phyloP scores from a whole-genome alignment of 2,888 invertebrate genomes.

The Cantharis rustica region DNA sequence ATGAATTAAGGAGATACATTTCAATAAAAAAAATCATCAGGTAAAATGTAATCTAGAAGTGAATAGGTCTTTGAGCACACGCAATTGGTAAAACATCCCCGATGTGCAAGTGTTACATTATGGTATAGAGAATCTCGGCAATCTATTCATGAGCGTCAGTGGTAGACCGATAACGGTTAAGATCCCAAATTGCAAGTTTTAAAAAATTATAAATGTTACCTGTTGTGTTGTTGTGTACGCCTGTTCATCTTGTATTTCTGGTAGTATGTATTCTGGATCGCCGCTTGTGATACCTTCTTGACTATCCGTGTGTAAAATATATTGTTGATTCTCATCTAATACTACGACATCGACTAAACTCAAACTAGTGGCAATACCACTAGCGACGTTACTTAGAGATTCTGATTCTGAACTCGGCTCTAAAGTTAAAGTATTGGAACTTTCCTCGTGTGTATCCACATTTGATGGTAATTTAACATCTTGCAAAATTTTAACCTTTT shows the following conservation, averaged over 20 bases:
- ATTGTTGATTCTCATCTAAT: slow-evolving; percentile 64
- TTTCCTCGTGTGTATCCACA: slow-evolving; percentile 4
- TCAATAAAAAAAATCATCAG: no score
- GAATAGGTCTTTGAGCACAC: no score
- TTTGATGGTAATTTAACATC: slow-evolving; percentile 36
- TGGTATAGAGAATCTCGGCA: no score
- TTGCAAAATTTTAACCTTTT: slow-evolving; percentile 60
- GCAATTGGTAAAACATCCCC: no score
- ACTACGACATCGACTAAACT: slow-evolving; percentile 63
- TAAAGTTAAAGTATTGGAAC: slow-evolving; percentile 38
- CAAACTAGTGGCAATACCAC: slow-evolving; percentile 63
- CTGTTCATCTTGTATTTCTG: slow-evolving; percentile 49
- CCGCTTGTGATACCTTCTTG: slow-evolving; percentile 39
- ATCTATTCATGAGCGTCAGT: no score
- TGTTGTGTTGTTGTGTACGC: slow-evolving; percentile 47
- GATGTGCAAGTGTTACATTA: no score
- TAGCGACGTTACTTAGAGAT: slow-evolving; percentile 61
- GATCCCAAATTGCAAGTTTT: no score
- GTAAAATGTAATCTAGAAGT: no score
- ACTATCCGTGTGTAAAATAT: slow-evolving; percentile 55
- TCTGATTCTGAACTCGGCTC: slow-evolving; percentile 62
- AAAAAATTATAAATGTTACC: slow-evolving; percentile 10
- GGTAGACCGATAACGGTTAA: no score
- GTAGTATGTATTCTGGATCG: slow-evolving; percentile 52
- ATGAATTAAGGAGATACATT: no score